These are phyloP conservation scores for Phoenicopterus ruber DNA, from an alignment of 2,113 vertebrate genomes.

Conservation along the genomic window DNA sequence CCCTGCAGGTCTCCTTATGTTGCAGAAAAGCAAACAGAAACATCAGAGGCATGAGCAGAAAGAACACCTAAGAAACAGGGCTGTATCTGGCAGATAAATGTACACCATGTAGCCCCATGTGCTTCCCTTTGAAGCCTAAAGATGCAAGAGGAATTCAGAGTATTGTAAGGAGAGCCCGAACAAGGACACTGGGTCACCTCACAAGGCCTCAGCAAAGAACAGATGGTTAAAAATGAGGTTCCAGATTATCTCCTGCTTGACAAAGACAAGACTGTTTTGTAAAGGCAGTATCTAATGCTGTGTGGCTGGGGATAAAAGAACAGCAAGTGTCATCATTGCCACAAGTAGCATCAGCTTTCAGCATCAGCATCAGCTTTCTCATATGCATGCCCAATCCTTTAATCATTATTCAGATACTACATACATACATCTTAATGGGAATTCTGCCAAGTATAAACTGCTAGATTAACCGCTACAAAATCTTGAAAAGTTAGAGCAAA, in stretches of 20 bases:
- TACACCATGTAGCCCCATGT: background rate
- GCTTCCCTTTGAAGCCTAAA: background rate
- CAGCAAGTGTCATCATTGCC: background rate
- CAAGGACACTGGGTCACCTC: background rate
- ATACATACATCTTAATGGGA: background rate
- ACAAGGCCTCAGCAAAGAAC: background rate
- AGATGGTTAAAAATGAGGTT: background rate
- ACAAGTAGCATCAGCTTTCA: too few relatives aligned
- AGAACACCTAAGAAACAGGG: background rate
- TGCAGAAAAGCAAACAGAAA: background rate
- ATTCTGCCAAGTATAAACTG: background rate
- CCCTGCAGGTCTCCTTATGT: background rate
- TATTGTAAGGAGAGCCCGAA: background rate
- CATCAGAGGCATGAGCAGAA: background rate
- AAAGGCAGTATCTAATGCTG: background rate
- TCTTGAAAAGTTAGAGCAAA: slow-evolving; percentile 8
- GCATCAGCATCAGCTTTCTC: too few relatives aligned
- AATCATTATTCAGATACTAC: background rate
- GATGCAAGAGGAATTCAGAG: background rate
- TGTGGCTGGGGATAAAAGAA: background rate
- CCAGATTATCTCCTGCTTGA: background rate
- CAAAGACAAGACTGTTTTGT: background rate
- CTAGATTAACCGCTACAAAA: background rate
- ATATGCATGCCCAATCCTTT: background rate
- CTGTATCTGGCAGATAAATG: background rate